A percentile compares a stretch with the other conserved stretches of the same genome.
phyloP scores from a whole-genome alignment of 2,888 invertebrate species.

The Meteorus colon region DNA sequence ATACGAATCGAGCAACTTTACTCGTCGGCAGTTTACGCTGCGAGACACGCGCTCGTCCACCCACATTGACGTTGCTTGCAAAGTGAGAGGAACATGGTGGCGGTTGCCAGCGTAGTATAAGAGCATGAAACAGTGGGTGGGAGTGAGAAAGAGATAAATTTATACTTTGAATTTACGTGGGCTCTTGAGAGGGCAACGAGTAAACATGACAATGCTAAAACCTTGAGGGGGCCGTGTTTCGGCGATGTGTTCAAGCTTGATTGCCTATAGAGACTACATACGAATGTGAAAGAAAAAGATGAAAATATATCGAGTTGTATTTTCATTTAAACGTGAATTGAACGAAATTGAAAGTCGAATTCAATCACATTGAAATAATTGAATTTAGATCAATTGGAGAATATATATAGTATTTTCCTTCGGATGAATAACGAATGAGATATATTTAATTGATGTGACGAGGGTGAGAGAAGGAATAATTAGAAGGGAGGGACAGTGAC shows the following conservation, averaged over 20 bases:
- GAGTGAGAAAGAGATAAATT: constrained; percentile 26
- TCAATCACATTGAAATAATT: no score
- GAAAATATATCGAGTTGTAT: no score
- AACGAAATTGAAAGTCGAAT: no score
- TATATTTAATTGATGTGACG: no score
- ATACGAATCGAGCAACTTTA: neutral
- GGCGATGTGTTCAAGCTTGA: neutral
- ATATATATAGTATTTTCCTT: no score
- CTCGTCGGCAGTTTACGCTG: constrained; percentile 44
- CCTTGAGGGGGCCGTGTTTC: constrained; percentile 42
- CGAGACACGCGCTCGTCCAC: constrained; percentile 49
- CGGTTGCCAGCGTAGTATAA: neutral
- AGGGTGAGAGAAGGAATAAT: no score
- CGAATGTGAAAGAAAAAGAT: neutral
- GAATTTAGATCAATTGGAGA: no score
- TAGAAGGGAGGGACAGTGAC: no score
- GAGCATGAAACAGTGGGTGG: neutral
- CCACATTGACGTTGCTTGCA: constrained; percentile 37
- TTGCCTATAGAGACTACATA: neutral
- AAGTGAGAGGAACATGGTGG: constrained; percentile 6
- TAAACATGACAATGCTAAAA: constrained; percentile 49
- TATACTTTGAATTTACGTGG: constrained; percentile 47
- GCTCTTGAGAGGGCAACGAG: constrained; percentile 30
- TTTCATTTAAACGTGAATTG: no score
- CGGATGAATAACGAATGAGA: no score